phyloP scores from a whole-genome alignment of 2,888 invertebrate genomes.

The Esperia sulphurella region DNA sequence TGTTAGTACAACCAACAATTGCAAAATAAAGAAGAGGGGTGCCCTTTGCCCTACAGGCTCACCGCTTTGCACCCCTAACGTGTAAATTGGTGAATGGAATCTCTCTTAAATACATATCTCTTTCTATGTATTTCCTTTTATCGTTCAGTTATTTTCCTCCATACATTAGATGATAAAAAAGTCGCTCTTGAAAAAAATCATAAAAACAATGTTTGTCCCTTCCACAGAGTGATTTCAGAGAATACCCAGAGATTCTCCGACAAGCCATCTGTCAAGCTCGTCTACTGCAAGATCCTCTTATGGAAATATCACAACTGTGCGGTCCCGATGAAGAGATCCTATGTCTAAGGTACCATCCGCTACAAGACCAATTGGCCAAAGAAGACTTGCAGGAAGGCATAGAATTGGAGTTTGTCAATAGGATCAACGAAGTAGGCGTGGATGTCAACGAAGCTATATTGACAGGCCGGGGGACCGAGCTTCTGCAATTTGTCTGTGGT shows the following conservation, averaged over 20 bases:
- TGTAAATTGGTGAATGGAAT: no score
- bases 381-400: conserved; percentile 93
- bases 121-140: no score
- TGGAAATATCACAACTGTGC: conserved; percentile 97
- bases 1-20: no score
- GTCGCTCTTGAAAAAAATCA: no score
- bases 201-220: no score
- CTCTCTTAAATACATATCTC: no score
- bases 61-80: no score
- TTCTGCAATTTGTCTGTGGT: conserved; percentile 98
- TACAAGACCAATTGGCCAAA: conserved; percentile 89
- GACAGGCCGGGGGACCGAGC: conserved; percentile 90
- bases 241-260: conserved; percentile 93
- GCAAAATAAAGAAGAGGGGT: no score
- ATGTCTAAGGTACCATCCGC: conserved; percentile 93
- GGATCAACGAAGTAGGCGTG: conserved; percentile 98
- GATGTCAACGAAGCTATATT: conserved; percentile 96
- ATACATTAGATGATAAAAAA: no score
- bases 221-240: conserved; percentile 88
- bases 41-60: no score
- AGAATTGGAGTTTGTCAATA: conserved; percentile 93
- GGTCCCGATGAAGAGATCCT: conserved; percentile 98
- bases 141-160: no score
- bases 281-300: conserved; percentile 95
- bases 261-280: conserved; percentile 97